Conservation (phyloP, 1,140 invertebrate genomes). For the Polyergus mexicanus region DNA sequence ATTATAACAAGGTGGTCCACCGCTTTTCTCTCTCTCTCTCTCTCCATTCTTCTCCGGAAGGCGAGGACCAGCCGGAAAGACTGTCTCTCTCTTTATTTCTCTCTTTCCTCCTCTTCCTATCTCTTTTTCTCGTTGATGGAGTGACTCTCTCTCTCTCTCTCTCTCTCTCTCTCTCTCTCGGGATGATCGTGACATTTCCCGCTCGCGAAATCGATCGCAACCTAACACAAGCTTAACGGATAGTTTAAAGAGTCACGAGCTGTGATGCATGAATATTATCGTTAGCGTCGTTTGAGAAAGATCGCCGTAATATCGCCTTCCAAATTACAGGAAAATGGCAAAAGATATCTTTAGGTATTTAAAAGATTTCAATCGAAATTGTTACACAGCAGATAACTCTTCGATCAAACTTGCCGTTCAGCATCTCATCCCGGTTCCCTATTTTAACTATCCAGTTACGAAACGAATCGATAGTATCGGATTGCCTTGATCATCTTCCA, state of each 20-base stretch:
- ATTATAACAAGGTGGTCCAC: slow-evolving; percentile 72
- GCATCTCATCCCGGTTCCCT: neutral
- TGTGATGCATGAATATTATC: slow-evolving; percentile 12
- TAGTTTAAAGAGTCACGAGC: slow-evolving; percentile 48
- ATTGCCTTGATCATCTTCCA: neutral
- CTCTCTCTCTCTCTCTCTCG: neutral
- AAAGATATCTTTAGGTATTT: neutral
- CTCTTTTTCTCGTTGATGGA: neutral
- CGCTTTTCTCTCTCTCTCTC: slow-evolving; percentile 70
- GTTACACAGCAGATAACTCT: neutral
- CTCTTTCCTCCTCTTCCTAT: neutral
- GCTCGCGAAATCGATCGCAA: slow-evolving; percentile 30
- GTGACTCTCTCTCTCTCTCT: slow-evolving; percentile 6
- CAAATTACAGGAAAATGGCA: neutral
- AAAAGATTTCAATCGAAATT: neutral
- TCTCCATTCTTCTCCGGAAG: slow-evolving; percentile 13
- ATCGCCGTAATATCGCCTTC: neutral
- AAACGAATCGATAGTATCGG: neutral
- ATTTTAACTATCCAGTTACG: neutral
- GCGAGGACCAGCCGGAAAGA: slow-evolving; percentile 11
- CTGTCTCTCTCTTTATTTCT: neutral
- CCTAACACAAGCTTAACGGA: slow-evolving; percentile 12
- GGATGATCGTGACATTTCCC: slow-evolving; percentile 56
- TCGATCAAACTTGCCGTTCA: neutral
- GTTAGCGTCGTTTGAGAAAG: neutral